Evolutionary conservation across 1,140 invertebrate genomes (phyloP).

Genomic region (Drosophila funebris): DNA sequence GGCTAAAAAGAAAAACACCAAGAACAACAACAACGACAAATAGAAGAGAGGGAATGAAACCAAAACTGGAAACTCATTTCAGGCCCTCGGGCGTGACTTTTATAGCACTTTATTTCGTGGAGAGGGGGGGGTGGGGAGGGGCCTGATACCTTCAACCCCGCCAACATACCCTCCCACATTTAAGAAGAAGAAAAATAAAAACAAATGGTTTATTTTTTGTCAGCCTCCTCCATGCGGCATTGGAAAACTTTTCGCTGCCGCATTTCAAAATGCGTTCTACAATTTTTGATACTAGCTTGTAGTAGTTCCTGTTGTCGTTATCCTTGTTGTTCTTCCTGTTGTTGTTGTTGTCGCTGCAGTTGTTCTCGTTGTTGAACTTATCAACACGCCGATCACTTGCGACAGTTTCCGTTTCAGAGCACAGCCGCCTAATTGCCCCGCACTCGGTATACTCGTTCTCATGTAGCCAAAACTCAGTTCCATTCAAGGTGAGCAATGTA

Average conservation of each 20-base stretch:
- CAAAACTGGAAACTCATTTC: constrained; percentile 77
- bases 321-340: constrained; percentile 26
- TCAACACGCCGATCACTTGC: constrained; percentile 79
- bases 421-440: constrained; percentile 73
- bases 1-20: constrained; percentile 41
- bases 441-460: constrained; percentile 37
- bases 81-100: constrained; percentile 75
- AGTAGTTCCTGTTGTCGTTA: constrained; percentile 24
- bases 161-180: neutral
- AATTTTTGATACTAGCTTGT: constrained; percentile 26
- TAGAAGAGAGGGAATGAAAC: constrained; percentile 18
- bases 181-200: constrained; percentile 35
- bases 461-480: constrained; percentile 29
- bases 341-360: constrained; percentile 31
- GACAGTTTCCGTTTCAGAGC: constrained; percentile 76
- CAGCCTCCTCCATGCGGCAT: constrained; percentile 31
- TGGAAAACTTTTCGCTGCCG: constrained; percentile 56
- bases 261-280: constrained; percentile 46
- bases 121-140: neutral
- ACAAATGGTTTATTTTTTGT: constrained; percentile 50
- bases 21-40: constrained; percentile 2
- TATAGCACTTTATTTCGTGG: constrained; percentile 71
- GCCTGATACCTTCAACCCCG: constrained; percentile 4
- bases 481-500: constrained; percentile 75
- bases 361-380: constrained; percentile 55